A percentile compares a stretch with the other conserved stretches of the same genome.
Evolutionary conservation across 2,888 invertebrate species (phyloP).

Genomic region (Galeopsomyia nigrocyanea): DNA sequence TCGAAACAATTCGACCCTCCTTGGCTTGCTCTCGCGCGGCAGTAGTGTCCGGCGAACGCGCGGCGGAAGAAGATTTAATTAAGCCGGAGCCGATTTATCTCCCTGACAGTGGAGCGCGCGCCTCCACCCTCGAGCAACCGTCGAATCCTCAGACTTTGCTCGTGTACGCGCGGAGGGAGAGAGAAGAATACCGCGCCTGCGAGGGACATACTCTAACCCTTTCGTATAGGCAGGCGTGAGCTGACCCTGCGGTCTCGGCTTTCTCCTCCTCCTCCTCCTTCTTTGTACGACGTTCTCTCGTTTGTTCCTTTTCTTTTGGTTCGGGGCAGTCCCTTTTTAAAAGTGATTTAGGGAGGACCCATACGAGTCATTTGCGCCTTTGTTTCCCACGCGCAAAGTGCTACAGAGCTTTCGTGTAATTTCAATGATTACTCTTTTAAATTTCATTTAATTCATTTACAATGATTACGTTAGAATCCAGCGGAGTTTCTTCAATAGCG

Average conservation of each 20-base stretch:
- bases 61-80: slow-evolving; percentile 69
- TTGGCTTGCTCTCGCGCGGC: background rate
- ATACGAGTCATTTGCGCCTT: background rate
- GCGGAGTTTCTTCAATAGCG: no score
- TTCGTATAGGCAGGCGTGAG: slow-evolving; percentile 38
- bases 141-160: slow-evolving; percentile 56
- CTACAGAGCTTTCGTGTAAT: no score
- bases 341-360: slow-evolving; percentile 38
- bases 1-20: slow-evolving; percentile 65
- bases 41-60: slow-evolving; percentile 12
- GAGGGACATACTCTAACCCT: slow-evolving; percentile 46
- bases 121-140: slow-evolving; percentile 25
- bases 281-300: background rate
- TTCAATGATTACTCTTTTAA: no score
- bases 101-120: slow-evolving; percentile 66
- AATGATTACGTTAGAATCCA: no score
- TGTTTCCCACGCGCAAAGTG: no score
- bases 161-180: background rate
- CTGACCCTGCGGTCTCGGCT: slow-evolving; percentile 22
- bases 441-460: no score
- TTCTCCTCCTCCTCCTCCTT: slow-evolving; percentile 8
- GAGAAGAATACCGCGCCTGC: no score
- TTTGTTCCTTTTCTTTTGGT: background rate
- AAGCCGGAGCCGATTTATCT: slow-evolving; percentile 69
- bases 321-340: slow-evolving; percentile 30